Percentiles rank a stretch among this genome's conserved stretches.
phyloP scores from a whole-genome alignment of 2,113 vertebrate genomes.

The Campylorhamphus procurvoides region DNA sequence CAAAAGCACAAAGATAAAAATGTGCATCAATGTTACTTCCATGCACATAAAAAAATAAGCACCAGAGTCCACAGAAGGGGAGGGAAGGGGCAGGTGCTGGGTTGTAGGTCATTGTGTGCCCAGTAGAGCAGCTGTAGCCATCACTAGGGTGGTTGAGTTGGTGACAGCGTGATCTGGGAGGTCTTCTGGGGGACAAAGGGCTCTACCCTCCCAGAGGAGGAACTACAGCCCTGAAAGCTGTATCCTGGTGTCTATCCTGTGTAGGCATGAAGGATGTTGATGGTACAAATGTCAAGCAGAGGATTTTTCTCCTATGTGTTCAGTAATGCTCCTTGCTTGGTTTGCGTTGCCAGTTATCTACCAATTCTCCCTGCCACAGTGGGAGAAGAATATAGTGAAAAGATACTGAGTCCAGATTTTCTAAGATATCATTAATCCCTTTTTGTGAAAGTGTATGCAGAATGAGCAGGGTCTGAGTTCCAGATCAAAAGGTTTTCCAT shows the following conservation, averaged over 20 bases:
- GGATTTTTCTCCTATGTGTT: neutral
- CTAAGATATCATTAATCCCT: neutral
- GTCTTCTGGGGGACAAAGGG: neutral
- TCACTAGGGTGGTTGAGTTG: neutral
- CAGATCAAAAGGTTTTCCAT: neutral
- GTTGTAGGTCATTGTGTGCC: neutral
- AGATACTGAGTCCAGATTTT: neutral
- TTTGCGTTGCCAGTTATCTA: neutral
- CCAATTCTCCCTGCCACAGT: neutral
- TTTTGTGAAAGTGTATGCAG: neutral
- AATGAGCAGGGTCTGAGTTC: neutral
- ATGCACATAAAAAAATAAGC: accelerated
- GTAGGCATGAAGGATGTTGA: neutral
- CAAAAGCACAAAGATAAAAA: neutral
- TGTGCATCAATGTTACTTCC: neutral
- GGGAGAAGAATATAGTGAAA: neutral
- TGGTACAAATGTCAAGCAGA: neutral
- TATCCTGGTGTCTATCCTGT: neutral
- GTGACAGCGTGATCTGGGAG: accelerated
- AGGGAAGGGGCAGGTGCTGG: neutral
- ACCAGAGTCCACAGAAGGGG: accelerated
- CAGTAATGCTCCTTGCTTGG: neutral
- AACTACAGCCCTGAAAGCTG: neutral
- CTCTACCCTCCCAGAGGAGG: neutral
- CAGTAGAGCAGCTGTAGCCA: accelerated